phyloP scores from a whole-genome alignment of 2,888 invertebrate species.

The Trachelus troglodyta region DNA sequence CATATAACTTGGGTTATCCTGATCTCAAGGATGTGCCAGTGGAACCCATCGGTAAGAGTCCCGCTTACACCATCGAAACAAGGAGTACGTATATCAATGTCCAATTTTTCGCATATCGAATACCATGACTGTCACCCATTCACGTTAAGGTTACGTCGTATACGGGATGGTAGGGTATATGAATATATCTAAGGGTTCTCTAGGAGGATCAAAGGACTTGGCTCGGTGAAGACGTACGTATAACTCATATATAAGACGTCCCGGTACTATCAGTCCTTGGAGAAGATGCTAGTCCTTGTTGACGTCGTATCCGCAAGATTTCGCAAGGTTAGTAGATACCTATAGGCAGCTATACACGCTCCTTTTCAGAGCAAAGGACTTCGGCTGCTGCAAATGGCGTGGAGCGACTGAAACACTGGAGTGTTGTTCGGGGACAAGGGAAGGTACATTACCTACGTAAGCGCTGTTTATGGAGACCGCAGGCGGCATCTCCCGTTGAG shows the following conservation, averaged over 20 bases:
- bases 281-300: neutral
- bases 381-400: neutral
- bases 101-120: too few relatives aligned
- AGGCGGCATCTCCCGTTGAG: slow-evolving; percentile 61
- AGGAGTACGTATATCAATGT: neutral
- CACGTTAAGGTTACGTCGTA: neutral
- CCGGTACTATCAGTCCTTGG: neutral
- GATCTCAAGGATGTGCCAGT: neutral
- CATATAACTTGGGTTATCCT: neutral
- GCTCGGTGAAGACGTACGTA: neutral
- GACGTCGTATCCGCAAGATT: neutral
- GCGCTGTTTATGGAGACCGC: slow-evolving; percentile 64
- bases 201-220: slow-evolving; percentile 31
- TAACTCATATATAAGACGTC: neutral
- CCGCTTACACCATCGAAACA: neutral
- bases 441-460: slow-evolving; percentile 43
- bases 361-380: neutral
- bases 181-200: slow-evolving; percentile 31
- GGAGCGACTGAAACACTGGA: neutral
- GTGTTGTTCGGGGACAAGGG: slow-evolving; percentile 5
- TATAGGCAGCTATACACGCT: neutral
- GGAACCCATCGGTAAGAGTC: neutral
- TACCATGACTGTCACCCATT: neutral
- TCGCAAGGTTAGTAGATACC: neutral
- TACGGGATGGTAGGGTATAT: too few relatives aligned